A percentile compares a stretch with the other conserved stretches of the same genome.
Conservation (phyloP, 2,888 invertebrate species). For the Cacoxenus indagator region DNA sequence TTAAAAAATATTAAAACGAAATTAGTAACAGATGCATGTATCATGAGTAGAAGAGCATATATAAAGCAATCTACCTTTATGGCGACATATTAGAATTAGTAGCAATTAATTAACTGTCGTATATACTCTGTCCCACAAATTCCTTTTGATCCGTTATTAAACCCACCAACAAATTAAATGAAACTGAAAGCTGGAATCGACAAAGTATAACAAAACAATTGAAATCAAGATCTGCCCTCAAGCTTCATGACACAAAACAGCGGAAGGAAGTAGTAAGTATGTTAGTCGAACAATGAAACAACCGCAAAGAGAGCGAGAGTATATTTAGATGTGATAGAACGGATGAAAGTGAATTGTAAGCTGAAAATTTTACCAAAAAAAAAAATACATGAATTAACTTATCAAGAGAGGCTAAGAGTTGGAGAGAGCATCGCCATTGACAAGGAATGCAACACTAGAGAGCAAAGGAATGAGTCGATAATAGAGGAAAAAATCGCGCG, state of each 20-base stretch:
- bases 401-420: too few relatives aligned
- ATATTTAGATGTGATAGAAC: neutral
- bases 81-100: constrained; percentile 5
- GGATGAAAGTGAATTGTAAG: neutral
- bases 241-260: neutral
- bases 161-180: constrained; percentile 22
- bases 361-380: neutral
- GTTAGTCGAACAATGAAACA: neutral
- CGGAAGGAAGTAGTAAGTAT: neutral
- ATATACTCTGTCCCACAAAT: too few relatives aligned
- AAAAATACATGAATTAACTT: neutral
- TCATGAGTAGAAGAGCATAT: neutral
- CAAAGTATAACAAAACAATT: constrained; percentile 27
- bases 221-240: constrained; percentile 13
- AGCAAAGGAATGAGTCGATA: neutral
- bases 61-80: neutral
- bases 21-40: neutral
- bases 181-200: constrained; percentile 26
- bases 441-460: too few relatives aligned
- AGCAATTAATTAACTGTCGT: constrained; percentile 35
- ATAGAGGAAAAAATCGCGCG: neutral
- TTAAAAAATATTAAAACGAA: constrained; percentile 22
- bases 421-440: too few relatives aligned
- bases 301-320: neutral
- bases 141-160: constrained; percentile 21